Evolutionary conservation across 2,888 invertebrate species (phyloP).

Genomic region (Pecten maximus): DNA sequence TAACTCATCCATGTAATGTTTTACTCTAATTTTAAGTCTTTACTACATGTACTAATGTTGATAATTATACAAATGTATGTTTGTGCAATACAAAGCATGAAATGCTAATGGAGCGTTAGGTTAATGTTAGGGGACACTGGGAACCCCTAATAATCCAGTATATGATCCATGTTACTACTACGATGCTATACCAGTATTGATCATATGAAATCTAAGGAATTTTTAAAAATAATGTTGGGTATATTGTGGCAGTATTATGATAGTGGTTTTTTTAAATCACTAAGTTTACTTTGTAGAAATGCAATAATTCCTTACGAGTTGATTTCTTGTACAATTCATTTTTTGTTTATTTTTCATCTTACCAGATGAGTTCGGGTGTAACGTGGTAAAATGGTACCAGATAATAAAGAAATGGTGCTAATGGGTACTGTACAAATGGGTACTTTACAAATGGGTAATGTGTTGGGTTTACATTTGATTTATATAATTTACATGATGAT

Average conservation of each 20-base stretch:
- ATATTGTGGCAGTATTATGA: background rate
- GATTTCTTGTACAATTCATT: background rate
- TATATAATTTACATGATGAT: slow-evolving; percentile 9
- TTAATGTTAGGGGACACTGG: too few relatives aligned
- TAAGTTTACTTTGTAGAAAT: background rate
- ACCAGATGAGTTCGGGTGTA: background rate
- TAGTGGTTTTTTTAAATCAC: background rate
- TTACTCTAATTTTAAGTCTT: too few relatives aligned
- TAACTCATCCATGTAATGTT: too few relatives aligned
- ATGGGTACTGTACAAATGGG: too few relatives aligned
- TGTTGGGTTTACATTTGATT: background rate
- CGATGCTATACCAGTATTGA: background rate
- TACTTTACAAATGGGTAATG: too few relatives aligned
- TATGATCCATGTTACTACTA: too few relatives aligned
- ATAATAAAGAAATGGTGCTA: background rate
- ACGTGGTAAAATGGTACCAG: background rate
- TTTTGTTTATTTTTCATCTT: background rate
- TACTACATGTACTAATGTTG: too few relatives aligned
- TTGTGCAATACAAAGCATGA: too few relatives aligned
- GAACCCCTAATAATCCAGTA: too few relatives aligned
- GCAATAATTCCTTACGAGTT: background rate
- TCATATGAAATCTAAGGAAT: background rate
- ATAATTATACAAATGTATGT: too few relatives aligned
- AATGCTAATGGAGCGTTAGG: too few relatives aligned
- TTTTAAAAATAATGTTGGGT: background rate